These are phyloP conservation scores for Darevskia mixta DNA, from an alignment of 2,797 vertebrate genomes.

Conservation along the genomic window DNA sequence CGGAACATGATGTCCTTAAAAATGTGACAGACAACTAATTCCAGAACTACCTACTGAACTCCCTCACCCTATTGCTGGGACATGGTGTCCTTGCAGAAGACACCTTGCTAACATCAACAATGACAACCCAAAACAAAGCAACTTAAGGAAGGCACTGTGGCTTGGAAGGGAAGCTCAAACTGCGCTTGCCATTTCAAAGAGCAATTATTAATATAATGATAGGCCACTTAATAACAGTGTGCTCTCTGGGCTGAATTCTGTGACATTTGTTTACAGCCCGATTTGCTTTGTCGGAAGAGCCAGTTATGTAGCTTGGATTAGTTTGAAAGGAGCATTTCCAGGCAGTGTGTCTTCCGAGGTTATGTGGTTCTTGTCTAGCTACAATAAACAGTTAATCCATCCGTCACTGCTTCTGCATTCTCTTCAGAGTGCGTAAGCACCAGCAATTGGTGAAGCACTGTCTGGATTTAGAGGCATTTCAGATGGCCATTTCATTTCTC, in stretches of 20 bases:
- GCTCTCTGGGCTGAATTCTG: not conserved
- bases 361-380: not conserved
- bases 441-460: not conserved
- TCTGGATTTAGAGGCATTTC: not conserved
- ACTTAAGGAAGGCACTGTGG: not conserved
- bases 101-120: not conserved
- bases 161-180: slow-evolving; percentile 10
- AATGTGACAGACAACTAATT: slow-evolving; percentile 15
- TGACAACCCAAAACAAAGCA: not conserved
- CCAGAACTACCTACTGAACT: slow-evolving; percentile 10
- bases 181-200: slow-evolving; percentile 9
- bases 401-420: not conserved
- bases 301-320: not conserved
- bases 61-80: not conserved
- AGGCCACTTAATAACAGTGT: slow-evolving; percentile 22
- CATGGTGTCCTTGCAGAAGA: slow-evolving; percentile 21
- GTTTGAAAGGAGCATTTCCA: not conserved
- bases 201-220: slow-evolving; percentile 21
- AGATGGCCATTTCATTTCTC: not conserved
- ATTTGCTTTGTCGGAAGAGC: not conserved
- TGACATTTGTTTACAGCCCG: not conserved
- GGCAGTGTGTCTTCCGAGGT: not conserved
- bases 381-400: not conserved
- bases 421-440: not conserved
- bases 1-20: slow-evolving; percentile 19